phyloP scores from a whole-genome alignment of 2,797 vertebrate genomes.

The Ataeniobius toweri region DNA sequence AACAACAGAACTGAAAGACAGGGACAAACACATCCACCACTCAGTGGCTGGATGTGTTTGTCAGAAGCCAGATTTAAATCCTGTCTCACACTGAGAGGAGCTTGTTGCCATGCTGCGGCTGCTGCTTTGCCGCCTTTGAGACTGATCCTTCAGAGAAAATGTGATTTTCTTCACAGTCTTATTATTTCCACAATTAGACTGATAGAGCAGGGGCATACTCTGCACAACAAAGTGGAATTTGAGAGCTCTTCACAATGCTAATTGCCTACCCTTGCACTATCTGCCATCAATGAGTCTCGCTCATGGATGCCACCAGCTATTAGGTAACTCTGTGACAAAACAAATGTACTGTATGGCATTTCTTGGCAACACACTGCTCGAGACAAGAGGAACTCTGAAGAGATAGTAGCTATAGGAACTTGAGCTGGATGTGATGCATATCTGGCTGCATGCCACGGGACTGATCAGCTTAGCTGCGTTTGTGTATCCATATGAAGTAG shows the following conservation, averaged over 20 bases:
- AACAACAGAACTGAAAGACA: background rate
- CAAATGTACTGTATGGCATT: background rate
- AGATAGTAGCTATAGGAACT: conserved; percentile 3
- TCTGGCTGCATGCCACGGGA: conserved; percentile 27
- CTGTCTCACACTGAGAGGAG: conserved; percentile 4
- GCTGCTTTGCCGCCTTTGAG: conserved; percentile 5
- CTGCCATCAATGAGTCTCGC: background rate
- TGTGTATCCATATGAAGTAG: conserved; percentile 38
- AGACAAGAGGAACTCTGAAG: background rate
- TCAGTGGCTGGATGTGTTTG: conserved; percentile 22
- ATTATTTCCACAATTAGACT: background rate
- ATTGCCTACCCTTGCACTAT: conserved; percentile 9
- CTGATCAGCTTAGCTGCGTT: conserved; percentile 19
- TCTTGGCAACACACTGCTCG: background rate
- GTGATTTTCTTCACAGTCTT: conserved; percentile 2
- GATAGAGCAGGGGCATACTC: background rate
- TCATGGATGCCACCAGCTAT: background rate
- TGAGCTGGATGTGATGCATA: conserved; percentile 10
- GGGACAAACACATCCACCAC: too few relatives aligned
- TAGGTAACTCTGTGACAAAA: background rate
- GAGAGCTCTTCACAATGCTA: background rate
- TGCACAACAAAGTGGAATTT: background rate
- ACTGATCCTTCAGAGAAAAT: conserved; percentile 23
- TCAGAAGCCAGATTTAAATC: conserved; percentile 20
- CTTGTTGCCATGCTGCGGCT: conserved; percentile 6